These are phyloP conservation scores for Temnothorax ravouxi DNA, from an alignment of 2,888 invertebrate genomes.

Conservation along the genomic window DNA sequence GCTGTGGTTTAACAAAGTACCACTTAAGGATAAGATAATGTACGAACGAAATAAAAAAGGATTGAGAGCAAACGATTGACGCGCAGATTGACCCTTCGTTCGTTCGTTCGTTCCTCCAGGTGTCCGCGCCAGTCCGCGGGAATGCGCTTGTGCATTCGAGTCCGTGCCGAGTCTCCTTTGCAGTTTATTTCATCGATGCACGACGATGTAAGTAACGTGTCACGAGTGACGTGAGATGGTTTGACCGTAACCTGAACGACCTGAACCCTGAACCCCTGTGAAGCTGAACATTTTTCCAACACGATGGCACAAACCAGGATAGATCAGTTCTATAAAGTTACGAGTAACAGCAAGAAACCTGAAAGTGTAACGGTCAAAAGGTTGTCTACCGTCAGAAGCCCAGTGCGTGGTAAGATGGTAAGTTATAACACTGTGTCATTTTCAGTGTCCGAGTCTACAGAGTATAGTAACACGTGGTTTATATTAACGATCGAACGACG, in stretches of 20 bases:
- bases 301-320: constrained; percentile 49
- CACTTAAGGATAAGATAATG: constrained; percentile 48
- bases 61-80: constrained; percentile 24
- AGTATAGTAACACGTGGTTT: background rate
- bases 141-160: background rate
- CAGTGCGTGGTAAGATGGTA: constrained; percentile 32
- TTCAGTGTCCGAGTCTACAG: background rate
- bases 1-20: constrained; percentile 45
- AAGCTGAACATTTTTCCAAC: background rate
- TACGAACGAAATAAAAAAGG: constrained; percentile 48
- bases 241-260: too few species aligned
- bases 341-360: background rate
- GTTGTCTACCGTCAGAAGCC: background rate
- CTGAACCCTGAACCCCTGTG: too few species aligned
- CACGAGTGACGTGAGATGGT: background rate
- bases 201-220: background rate
- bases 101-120: constrained; percentile 22
- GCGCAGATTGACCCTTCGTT: constrained; percentile 10
- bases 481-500: background rate
- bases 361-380: background rate
- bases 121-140: too few species aligned
- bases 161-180: background rate
- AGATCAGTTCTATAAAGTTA: constrained; percentile 57
- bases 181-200: background rate
- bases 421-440: constrained; percentile 48